phyloP scores from a whole-genome alignment of 2,888 invertebrate genomes.

The Microctonus brassicae region DNA sequence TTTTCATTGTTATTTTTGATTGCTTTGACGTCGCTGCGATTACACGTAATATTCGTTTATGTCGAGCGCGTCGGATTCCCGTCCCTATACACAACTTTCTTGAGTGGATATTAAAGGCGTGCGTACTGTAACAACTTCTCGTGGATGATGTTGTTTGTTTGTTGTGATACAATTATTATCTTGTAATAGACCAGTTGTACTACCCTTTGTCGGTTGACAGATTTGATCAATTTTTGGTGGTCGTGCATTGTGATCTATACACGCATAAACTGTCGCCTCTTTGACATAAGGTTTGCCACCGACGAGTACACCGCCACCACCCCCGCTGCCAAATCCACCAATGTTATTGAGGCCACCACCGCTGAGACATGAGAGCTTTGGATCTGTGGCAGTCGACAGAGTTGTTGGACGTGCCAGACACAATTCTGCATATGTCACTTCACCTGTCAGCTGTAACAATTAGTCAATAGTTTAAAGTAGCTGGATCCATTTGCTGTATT shows the following conservation, averaged over 20 bases:
- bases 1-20: not conserved
- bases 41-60: conserved; percentile 69
- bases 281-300: conserved; percentile 74
- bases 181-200: conserved; percentile 42
- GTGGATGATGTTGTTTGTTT: conserved; percentile 55
- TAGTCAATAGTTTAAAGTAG: not conserved
- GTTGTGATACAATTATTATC: conserved; percentile 41
- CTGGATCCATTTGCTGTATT: no score
- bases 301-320: conserved; percentile 67
- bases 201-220: conserved; percentile 46
- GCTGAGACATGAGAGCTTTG: conserved; percentile 62
- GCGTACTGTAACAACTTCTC: conserved; percentile 67
- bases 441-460: conserved; percentile 68
- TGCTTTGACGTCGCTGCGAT: conserved; percentile 57
- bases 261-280: conserved; percentile 81
- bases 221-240: conserved; percentile 63
- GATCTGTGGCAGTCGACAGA: conserved; percentile 66
- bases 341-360: conserved; percentile 47
- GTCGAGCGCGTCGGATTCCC: conserved; percentile 67
- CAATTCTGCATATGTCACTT: conserved; percentile 77
- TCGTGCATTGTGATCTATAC: conserved; percentile 79
- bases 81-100: conserved; percentile 68
- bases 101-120: conserved; percentile 67
- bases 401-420: conserved; percentile 73
- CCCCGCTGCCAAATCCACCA: conserved; percentile 51